phyloP scores from a whole-genome alignment of 2,888 invertebrate species.

The Habroteleia sp. region DNA sequence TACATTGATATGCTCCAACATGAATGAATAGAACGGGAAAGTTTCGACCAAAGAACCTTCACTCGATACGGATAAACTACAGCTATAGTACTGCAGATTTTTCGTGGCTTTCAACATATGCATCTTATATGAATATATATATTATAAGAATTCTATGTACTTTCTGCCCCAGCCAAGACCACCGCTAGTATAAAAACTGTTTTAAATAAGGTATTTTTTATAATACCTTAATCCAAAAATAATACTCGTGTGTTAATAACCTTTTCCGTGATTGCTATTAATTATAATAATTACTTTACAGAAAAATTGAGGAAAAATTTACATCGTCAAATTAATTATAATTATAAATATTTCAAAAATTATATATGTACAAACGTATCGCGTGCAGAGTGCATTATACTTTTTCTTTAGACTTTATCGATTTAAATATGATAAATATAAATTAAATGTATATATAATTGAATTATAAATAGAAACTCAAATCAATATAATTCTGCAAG shows the following conservation, averaged over 20 bases:
- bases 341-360: no score
- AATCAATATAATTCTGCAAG: conserved; percentile 17
- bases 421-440: conserved; percentile 45
- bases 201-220: no score
- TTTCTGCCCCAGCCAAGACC: conserved; percentile 4
- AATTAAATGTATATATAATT: conserved; percentile 31
- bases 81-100: conserved; percentile 34
- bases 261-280: no score
- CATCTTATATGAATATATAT: conserved; percentile 15
- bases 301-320: no score
- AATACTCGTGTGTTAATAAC: no score
- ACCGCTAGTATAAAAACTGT: not conserved
- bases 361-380: no score
- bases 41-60: conserved; percentile 35
- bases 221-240: no score
- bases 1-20: no score
- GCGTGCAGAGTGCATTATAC: conserved; percentile 30
- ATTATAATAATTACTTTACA: no score
- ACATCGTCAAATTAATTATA: no score
- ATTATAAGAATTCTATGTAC: conserved; percentile 11
- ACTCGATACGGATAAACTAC: conserved; percentile 35
- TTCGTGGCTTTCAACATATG: conserved; percentile 23
- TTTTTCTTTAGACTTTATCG: conserved; percentile 27
- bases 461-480: conserved; percentile 30
- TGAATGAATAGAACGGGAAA: conserved; percentile 24